Conservation (phyloP, 2,797 vertebrate species). For the Distichodus sexfasciatus region DNA sequence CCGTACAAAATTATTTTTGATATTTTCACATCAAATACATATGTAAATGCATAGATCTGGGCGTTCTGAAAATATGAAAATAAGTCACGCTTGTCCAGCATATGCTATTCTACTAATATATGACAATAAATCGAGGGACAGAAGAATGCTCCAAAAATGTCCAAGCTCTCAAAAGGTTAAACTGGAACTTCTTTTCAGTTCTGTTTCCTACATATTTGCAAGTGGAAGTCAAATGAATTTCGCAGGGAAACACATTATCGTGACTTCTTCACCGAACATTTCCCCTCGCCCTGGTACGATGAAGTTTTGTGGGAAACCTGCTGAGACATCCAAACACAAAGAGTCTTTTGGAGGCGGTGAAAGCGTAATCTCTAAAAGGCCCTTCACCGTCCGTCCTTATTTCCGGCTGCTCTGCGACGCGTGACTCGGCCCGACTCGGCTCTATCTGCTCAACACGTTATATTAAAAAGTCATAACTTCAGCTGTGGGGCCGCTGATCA, state of each 20-base stretch:
- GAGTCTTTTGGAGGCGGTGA: conserved; percentile 60
- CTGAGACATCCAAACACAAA: conserved; percentile 66
- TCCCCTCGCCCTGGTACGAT: background rate
- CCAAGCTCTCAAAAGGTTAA: no score
- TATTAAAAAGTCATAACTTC: conserved; percentile 78
- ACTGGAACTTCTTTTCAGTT: no score
- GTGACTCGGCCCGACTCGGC: conserved; percentile 57
- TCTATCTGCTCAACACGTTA: conserved; percentile 64
- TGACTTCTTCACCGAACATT: background rate
- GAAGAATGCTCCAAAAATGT: no score
- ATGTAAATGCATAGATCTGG: no score
- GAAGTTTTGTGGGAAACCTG: conserved; percentile 58
- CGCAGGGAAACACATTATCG: conserved; percentile 1
- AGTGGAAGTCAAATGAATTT: background rate
- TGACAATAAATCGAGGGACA: no score
- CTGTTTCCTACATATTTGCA: background rate
- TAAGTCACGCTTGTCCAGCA: no score
- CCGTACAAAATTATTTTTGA: no score
- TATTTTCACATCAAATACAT: no score
- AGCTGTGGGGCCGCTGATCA: conserved; percentile 71
- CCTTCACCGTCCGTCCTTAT: conserved; percentile 62
- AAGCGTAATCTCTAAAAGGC: conserved; percentile 63
- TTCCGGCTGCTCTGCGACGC: conserved; percentile 64
- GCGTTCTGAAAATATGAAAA: no score
- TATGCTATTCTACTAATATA: no score